Base-by-base conservation (phyloP, 2,888 invertebrate genomes). In the Neelides folsomi region DNA sequence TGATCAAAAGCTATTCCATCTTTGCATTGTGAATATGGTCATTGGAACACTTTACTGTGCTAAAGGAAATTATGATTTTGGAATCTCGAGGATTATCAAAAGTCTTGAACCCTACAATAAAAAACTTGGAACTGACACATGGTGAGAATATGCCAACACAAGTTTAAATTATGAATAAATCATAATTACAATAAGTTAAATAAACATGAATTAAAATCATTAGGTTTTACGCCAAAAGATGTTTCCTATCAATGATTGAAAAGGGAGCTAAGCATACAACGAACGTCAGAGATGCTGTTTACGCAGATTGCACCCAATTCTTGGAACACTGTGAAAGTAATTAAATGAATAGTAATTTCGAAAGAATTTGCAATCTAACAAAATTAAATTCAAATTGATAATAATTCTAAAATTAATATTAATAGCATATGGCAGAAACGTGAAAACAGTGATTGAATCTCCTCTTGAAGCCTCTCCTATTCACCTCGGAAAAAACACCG, bases 21-120 rank as follows among this genome's bases (percentile, higher is more conserved):
- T 95, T 48, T 98, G 97, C 69, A 99, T 97, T 58, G 94, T 99
- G 2, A 98, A 99, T 71, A 77, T 99, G 48, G 97, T 98, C 0
- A 98, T 98, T 59, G 98, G 97, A 12, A 98, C 97, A 0, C 73
- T 98, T 37, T 98, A 98, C 70, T 98, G 97, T 69, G 89, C 95
- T 2, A 98, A 97, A 72, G 94, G 94, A 1, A 98, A 98, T 72
- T 98, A 93, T 67, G 97, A 98, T 71, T 98, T 98, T 72, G 98
- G 98, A 1, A 86, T 98, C 65, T 93, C 94, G 0, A 77, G 97
- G 56, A 89, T 98, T 0, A 93, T 97, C 68, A 95, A 97, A 71
- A 95, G 95, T 38, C 72, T 98, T 53, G 90, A 93, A 67, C 93
- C 93, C 0, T 90, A 87, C 66, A 84, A 86, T 68, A 88, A 88